A percentile compares a stretch with the other conserved stretches of the same genome.
These are phyloP conservation scores for Hormiphora californensis DNA, from an alignment of 37 sponge, comb jelly and placozoan species.

Conservation along the genomic window DNA sequence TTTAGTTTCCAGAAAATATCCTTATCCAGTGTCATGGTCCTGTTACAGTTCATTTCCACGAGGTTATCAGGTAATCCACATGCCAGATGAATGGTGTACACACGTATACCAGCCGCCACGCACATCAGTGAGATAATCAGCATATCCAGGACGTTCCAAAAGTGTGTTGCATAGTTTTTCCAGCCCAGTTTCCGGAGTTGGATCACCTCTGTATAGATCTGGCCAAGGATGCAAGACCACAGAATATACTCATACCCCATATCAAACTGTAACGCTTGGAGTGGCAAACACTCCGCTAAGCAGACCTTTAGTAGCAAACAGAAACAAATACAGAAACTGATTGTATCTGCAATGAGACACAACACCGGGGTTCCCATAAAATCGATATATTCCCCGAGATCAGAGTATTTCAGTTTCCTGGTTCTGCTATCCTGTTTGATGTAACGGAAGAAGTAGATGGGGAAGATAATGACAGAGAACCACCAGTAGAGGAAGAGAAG, in stretches of 20 bases:
- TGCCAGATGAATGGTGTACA: not conserved
- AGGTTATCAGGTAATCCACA: not conserved
- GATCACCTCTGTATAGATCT: constrained; percentile 17
- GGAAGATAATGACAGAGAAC: constrained; percentile 2
- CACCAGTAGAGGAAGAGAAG: constrained; percentile 27
- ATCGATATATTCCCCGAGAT: constrained; percentile 45
- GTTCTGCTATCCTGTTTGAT: not conserved
- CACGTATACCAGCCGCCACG: not conserved
- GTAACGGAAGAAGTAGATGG: constrained; percentile 26
- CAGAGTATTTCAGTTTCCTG: constrained; percentile 9
- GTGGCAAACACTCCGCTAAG: not conserved
- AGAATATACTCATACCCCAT: constrained; percentile 45
- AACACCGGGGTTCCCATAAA: constrained; percentile 47
- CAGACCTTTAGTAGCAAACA: not conserved
- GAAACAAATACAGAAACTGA: constrained; percentile 50
- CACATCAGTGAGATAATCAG: not conserved
- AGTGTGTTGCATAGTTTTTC: constrained; percentile 33
- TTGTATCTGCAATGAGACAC: constrained; percentile 36
- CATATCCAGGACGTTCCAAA: constrained; percentile 20
- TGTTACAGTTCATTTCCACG: no score
- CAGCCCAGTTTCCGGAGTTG: constrained; percentile 47
- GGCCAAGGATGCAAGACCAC: constrained; percentile 40
- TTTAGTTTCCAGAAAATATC: no score
- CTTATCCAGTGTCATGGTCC: no score
- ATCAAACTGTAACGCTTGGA: not conserved